Conservation (phyloP, 2,888 invertebrate genomes). For the Caenorhabditis doughertyi region DNA sequence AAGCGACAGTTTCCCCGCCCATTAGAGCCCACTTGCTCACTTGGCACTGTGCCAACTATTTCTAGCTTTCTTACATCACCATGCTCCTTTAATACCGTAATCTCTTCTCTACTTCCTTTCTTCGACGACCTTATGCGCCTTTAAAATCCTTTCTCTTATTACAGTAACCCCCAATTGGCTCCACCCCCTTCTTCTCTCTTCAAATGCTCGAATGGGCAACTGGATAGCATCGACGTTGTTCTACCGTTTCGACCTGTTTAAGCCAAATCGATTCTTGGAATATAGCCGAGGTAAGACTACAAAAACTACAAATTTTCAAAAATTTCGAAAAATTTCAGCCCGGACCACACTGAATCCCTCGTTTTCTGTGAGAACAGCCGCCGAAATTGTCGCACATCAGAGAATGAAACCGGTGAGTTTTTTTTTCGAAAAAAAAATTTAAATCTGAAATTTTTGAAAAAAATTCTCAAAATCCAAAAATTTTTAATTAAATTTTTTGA, state of each 20-base stretch:
- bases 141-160: neutral
- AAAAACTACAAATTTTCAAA: constrained; percentile 6
- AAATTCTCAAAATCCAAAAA: no score
- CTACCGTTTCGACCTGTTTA: constrained; percentile 52
- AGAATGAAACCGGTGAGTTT: constrained; percentile 50
- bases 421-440: neutral
- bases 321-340: constrained; percentile 17
- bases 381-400: constrained; percentile 52
- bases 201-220: constrained; percentile 59
- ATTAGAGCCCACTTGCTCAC: no score
- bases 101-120: no score
- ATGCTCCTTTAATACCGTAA: no score
- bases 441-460: neutral
- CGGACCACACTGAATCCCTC: constrained; percentile 9
- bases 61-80: no score
- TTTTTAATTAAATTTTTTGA: no score
- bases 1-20: no score
- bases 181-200: neutral
- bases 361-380: constrained; percentile 42
- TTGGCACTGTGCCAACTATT: no score
- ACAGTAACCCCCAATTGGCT: neutral
- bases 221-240: constrained; percentile 64
- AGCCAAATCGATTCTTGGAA: constrained; percentile 22
- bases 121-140: no score
- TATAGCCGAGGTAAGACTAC: constrained; percentile 17